A percentile compares a stretch with the other conserved stretches of the same genome.
These are phyloP conservation scores for Cantharis rufa DNA, from an alignment of 2,888 invertebrate species.

Conservation along the genomic window DNA sequence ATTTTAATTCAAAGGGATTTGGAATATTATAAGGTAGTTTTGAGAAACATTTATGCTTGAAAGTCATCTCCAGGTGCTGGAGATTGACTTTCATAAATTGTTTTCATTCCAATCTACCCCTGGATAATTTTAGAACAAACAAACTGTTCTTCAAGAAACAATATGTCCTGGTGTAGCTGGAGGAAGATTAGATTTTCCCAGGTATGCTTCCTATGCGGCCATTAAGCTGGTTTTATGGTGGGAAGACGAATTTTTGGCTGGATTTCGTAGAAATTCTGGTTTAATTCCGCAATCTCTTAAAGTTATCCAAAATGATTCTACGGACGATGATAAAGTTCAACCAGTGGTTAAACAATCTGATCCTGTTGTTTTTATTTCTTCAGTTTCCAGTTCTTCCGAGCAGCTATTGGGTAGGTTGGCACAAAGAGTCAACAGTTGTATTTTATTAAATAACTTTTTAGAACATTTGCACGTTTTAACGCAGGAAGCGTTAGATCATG, in stretches of 20 bases:
- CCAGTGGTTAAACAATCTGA: conserved; percentile 73
- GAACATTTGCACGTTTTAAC: conserved; percentile 79
- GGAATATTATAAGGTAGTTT: conserved; percentile 77
- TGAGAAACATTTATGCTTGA: neutral
- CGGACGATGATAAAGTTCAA: conserved; percentile 47
- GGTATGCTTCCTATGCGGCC: conserved; percentile 82
- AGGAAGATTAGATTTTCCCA: conserved; percentile 79
- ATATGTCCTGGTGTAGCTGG: conserved; percentile 81
- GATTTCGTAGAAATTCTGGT: conserved; percentile 71
- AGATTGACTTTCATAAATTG: neutral
- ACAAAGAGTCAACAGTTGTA: neutral
- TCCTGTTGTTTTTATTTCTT: conserved; percentile 74
- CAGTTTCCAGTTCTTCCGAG: conserved; percentile 73
- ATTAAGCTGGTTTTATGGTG: conserved; percentile 85
- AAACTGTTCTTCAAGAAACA: conserved; percentile 72
- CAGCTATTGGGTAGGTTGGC: conserved; percentile 64
- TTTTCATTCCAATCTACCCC: neutral
- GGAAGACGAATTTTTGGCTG: conserved; percentile 80
- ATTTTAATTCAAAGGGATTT: conserved; percentile 81
- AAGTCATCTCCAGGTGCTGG: neutral
- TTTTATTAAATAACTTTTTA: conserved; percentile 42
- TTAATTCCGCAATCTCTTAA: conserved; percentile 44
- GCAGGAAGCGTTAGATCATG: conserved; percentile 84
- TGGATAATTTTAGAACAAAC: conserved; percentile 44
- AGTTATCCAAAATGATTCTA: conserved; percentile 55